phyloP scores from a whole-genome alignment of 2,113 vertebrate genomes.

The Ondatra zibethicus region DNA sequence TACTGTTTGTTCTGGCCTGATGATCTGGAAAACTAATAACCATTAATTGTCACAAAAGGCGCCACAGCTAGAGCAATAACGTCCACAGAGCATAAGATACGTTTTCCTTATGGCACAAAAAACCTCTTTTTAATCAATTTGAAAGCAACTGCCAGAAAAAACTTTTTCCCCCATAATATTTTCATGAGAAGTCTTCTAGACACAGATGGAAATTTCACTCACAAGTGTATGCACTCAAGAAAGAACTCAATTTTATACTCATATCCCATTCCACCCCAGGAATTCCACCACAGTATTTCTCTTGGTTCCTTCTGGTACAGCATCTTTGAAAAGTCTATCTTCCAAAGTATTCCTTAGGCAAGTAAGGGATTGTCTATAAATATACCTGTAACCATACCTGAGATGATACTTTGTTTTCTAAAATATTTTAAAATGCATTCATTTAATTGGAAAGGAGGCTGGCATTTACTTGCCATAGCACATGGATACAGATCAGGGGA shows the following conservation, averaged over 20 bases:
- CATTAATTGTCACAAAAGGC: constrained; percentile 64
- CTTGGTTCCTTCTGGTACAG: not conserved
- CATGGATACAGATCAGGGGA: too few relatives aligned
- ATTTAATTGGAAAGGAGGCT: not conserved
- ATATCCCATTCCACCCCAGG: not conserved
- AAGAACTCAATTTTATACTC: not conserved
- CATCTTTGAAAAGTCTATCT: not conserved
- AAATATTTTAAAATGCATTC: not conserved
- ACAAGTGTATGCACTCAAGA: not conserved
- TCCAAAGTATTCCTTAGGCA: not conserved
- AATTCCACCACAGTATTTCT: not conserved
- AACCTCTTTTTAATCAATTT: constrained; percentile 54
- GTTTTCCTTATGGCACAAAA: not conserved
- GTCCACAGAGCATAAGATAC: constrained; percentile 39
- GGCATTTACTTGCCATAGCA: not conserved
- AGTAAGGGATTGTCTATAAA: not conserved
- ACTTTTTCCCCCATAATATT: not conserved
- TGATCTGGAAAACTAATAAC: constrained; percentile 44
- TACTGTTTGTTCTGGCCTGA: constrained; percentile 36
- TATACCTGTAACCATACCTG: not conserved
- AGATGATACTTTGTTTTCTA: not conserved
- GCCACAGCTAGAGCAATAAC: not conserved
- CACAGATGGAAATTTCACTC: not conserved
- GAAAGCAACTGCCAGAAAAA: constrained; percentile 33
- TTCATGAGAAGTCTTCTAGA: not conserved